Evolutionary conservation across 2,888 invertebrate species (phyloP).

Genomic region (Tiphia femorata): DNA sequence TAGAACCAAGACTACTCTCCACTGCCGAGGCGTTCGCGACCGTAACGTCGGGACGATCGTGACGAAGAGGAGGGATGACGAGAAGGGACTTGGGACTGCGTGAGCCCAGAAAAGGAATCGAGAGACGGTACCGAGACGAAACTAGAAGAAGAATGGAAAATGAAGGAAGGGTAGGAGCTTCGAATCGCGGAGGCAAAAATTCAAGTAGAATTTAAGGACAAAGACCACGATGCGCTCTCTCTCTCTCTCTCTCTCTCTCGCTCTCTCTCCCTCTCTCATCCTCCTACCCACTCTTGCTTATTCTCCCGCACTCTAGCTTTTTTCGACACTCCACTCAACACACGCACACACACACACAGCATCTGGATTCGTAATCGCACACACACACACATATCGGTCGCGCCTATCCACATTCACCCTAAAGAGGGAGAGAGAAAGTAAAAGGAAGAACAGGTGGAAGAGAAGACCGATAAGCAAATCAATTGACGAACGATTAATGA

Average conservation of each 20-base stretch:
- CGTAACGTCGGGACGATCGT: slow-evolving; percentile 23
- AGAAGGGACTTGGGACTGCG: slow-evolving; percentile 12
- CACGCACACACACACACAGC: not conserved
- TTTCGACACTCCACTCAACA: not conserved
- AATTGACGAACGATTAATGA: too few relatives aligned
- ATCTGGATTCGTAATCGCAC: not conserved
- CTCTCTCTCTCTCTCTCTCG: slow-evolving; percentile 3
- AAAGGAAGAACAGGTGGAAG: too few relatives aligned
- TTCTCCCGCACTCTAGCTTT: not conserved
- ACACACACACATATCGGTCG: not conserved
- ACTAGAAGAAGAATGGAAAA: too few relatives aligned
- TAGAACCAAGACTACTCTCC: slow-evolving; percentile 50
- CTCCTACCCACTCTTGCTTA: not conserved
- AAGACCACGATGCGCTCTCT: not conserved
- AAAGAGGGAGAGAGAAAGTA: too few relatives aligned
- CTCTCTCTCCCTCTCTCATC: slow-evolving; percentile 3
- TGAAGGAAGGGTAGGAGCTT: too few relatives aligned
- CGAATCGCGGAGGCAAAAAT: not conserved
- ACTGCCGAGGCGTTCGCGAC: slow-evolving; percentile 56
- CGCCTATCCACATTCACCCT: too few relatives aligned
- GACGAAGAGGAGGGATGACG: slow-evolving; percentile 18
- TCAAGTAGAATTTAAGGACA: too few relatives aligned
- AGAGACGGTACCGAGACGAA: not conserved
- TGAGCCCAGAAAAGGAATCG: slow-evolving; percentile 14
- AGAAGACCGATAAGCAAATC: too few relatives aligned